phyloP scores from a whole-genome alignment of 2,888 invertebrate genomes.

The Conchocele bisecta region DNA sequence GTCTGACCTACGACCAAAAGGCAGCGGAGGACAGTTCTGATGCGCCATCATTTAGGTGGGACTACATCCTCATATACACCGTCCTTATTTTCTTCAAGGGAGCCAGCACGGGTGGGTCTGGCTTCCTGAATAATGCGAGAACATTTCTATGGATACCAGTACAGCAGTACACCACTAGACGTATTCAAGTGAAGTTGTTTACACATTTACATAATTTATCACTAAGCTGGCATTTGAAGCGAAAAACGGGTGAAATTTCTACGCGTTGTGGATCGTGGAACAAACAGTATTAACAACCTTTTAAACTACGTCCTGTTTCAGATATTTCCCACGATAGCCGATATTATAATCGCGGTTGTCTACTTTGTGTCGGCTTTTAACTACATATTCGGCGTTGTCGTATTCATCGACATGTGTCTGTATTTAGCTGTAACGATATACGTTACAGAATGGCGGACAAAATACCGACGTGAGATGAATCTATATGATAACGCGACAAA shows the following conservation, averaged over 20 bases:
- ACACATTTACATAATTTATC: conserved; percentile 95
- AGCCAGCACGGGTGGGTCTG: conserved; percentile 88
- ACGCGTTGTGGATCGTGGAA: conserved; percentile 98
- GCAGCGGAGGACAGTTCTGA: conserved; percentile 5
- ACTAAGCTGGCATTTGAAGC: conserved; percentile 95
- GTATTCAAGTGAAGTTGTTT: conserved; percentile 94
- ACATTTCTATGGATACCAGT: conserved; percentile 97
- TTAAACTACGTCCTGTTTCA: conserved; percentile 90
- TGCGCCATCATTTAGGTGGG: conserved; percentile 89
- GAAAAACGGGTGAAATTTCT: conserved; percentile 99
- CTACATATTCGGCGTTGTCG: conserved; percentile 96
- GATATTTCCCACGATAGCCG: conserved; percentile 95
- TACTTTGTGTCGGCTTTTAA: conserved; percentile 95
- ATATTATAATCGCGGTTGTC: conserved; percentile 94
- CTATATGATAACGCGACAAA: conserved; percentile 95
- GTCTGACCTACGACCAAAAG: conserved; percentile 85
- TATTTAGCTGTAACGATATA: conserved; percentile 93
- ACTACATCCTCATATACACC: conserved; percentile 93
- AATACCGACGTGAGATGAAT: conserved; percentile 97
- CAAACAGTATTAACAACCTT: conserved; percentile 96
- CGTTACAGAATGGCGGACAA: conserved; percentile 99
- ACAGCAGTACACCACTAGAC: conserved; percentile 97
- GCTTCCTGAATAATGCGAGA: conserved; percentile 94
- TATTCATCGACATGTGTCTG: conserved; percentile 95
- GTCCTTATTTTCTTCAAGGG: conserved; percentile 96